Evolutionary conservation across 2,797 vertebrate genomes (phyloP).

Genomic region (Limosa lapponica): DNA sequence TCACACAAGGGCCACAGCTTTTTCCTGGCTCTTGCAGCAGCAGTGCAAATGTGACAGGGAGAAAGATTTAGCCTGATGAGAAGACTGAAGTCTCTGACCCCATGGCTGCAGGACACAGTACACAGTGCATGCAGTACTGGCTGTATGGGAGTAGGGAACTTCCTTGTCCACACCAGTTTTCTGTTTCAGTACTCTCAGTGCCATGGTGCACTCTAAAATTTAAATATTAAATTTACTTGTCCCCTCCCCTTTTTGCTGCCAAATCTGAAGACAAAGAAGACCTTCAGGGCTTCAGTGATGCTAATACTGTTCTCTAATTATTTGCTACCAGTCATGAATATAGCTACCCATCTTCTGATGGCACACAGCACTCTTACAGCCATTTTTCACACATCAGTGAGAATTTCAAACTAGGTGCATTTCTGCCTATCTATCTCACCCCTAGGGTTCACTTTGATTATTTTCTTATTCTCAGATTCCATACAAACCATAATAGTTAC

Average conservation of each 20-base stretch:
- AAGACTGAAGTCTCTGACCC: not conserved
- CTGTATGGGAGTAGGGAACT: not conserved
- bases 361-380: not conserved
- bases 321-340: not conserved
- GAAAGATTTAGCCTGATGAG: not conserved
- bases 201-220: not conserved
- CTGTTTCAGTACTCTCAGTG: not conserved
- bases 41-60: not conserved
- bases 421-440: not conserved
- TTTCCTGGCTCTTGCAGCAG: not conserved
- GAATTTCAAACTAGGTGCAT: not conserved
- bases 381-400: not conserved
- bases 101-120: not conserved
- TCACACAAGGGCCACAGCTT: not conserved
- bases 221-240: not conserved
- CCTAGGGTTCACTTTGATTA: not conserved
- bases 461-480: not conserved
- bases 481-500: not conserved
- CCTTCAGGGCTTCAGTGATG: not conserved
- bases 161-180: not conserved
- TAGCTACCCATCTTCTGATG: not conserved
- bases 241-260: not conserved
- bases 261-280: not conserved
- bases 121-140: not conserved
- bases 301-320: not conserved